phyloP scores from a whole-genome alignment of 2,797 vertebrate genomes.

The Selene dorsalis region DNA sequence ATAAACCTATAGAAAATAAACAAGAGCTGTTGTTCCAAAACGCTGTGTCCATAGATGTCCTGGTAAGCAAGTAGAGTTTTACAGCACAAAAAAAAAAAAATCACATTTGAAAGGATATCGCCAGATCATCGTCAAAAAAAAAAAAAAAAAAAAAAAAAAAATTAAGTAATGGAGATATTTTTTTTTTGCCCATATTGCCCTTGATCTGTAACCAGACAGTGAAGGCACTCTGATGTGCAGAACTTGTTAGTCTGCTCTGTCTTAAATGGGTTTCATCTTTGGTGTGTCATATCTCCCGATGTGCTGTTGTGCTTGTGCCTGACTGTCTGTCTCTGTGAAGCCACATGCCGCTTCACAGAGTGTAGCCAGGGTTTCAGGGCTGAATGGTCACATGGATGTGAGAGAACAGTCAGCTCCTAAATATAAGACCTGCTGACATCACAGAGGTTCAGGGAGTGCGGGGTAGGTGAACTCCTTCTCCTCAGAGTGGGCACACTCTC shows the following conservation, averaged over 20 bases:
- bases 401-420: not conserved
- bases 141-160: too few relatives aligned
- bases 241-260: constrained; percentile 5
- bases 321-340: not conserved
- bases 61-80: too few relatives aligned
- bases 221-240: constrained; percentile 29
- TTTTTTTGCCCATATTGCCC: too few relatives aligned
- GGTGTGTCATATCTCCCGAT: constrained; percentile 2
- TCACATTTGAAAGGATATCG: too few relatives aligned
- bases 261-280: constrained; percentile 8
- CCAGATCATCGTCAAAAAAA: too few relatives aligned
- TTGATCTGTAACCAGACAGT: constrained; percentile 35
- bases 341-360: not conserved
- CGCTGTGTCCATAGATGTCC: too few relatives aligned
- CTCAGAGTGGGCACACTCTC: not conserved
- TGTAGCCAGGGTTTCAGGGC: not conserved
- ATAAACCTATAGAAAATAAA: too few relatives aligned
- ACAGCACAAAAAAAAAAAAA: too few relatives aligned
- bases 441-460: not conserved
- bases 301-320: not conserved
- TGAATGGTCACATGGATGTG: not conserved
- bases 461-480: not conserved
- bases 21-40: too few relatives aligned
- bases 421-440: not conserved
- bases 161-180: too few relatives aligned